Base-by-base conservation (phyloP, 2,888 invertebrate species). In the Caprella mutica region DNA sequence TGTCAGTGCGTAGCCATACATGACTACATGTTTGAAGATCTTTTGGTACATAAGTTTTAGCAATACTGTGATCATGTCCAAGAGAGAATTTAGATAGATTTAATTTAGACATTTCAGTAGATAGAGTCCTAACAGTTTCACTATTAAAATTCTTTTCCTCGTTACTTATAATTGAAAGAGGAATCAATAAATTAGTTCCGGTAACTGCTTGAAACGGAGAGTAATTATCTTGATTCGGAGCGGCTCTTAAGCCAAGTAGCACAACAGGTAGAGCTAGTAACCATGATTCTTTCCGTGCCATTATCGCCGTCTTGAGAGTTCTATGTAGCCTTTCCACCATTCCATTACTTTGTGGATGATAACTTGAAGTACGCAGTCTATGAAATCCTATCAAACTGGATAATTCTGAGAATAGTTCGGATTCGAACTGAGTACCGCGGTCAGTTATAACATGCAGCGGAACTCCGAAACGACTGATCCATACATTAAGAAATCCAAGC, bases 291-390 rank as follows among this genome's bases (percentile, higher is more conserved):
- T 69, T 66, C 9, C 24, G 53, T 54, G 68, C 68, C 54, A 55
- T 68, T 21, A 72, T 61, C 0, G 74, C 70, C 1, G 72, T 67
- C 66, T 73, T 74, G 52, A 74, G 61, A 9, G 69, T 68, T 1
- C 73, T 66, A 62, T 76, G 74, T 55, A 70, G 69, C 8, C 73
- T 65, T 61, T 75, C 73, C 4, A 75, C 68, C 48, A 72, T 67
- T 2, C 72, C 73, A 55, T 75, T 74, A 1, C 70, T 64, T 42
- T 68, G 66, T 29, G 73, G 67, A 65, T 61, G 8, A 58, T 55
- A 8, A 69, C 65, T 5, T 58, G 65, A 29, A 1, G 52, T 57
- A 1, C 42, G 51, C 23, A 42, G 24, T 2, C 5, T 33, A 9
- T 51, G 21, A 26, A 55, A 58, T 12, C 66, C 59, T 21, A 54